phyloP scores from a whole-genome alignment of 2,797 vertebrate species.

The Bucorvus abyssinicus region DNA sequence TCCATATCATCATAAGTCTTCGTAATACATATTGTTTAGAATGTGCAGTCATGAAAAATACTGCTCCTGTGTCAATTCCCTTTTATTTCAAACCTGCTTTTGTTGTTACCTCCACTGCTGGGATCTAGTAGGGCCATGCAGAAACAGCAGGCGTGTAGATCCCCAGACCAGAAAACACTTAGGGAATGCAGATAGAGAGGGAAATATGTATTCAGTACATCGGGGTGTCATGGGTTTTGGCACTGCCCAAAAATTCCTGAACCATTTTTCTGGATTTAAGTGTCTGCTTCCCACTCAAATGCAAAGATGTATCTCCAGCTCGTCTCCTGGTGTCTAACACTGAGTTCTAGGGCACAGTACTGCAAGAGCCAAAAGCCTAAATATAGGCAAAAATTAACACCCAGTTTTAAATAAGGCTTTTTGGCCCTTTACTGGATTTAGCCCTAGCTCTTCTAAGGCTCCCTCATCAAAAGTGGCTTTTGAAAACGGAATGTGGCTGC shows the following conservation, averaged over 20 bases:
- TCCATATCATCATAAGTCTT: background rate
- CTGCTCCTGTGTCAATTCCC: background rate
- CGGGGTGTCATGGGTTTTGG: background rate
- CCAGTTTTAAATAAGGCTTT: background rate
- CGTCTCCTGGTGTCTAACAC: background rate
- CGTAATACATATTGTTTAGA: background rate
- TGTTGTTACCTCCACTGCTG: background rate
- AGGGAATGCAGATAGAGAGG: background rate
- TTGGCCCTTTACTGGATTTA: background rate
- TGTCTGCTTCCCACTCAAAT: background rate
- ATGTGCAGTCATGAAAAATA: background rate
- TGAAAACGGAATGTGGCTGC: background rate
- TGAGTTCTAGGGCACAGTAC: background rate
- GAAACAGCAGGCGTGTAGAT: background rate
- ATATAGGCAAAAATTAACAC: background rate
- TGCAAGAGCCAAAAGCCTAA: background rate
- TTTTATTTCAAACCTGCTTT: background rate
- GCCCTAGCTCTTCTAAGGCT: background rate
- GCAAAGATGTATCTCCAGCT: background rate
- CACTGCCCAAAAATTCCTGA: background rate
- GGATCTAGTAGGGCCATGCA: background rate
- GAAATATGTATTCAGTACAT: fast-evolving
- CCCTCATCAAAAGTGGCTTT: background rate
- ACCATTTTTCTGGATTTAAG: background rate
- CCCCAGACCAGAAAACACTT: background rate